Evolutionary conservation across 2,888 invertebrate species (phyloP), one percentile per base, ranked within the genome.

Genomic region (Nomada ferruginata): DNA sequence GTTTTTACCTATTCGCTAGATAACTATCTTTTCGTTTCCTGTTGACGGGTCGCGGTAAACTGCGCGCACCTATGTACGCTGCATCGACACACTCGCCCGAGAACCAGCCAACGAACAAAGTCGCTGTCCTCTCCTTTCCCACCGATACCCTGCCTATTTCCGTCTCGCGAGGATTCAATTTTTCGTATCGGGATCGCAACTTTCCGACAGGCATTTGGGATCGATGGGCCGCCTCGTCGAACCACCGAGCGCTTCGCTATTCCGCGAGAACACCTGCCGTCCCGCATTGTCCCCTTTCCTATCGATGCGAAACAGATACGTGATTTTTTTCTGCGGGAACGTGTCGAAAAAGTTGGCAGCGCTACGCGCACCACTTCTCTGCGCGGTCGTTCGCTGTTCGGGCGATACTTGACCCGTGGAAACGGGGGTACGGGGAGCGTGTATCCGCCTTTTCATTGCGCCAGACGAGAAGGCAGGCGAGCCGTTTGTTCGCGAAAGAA

Each of bases 1-100:
- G 55, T 82, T 80, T 73, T 81, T 87, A 68, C 71, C 73, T 70
- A 75, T 83, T 80, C 84, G 76, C 77, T 80, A 85, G 91, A 90
- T 91, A 89, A 85, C 84, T 85, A 90, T 90, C 90, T 90, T 89
- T 85, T 85, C 89, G 89, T 89, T 91, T 91, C 90, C 90, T 89
- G 90, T 88, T 86, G 88, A 83, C 86, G 86, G 85, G 81, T 81
- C 83, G 85, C 83, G 82, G 80, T 82, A 84, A 84, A 72, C 84
- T 82, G 73, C 29, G 47, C 57, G 63, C 44, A 29, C 23, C 15
- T 64, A 50, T 26, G 23, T 23, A 23, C 23, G 26, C 36, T 23
- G 15, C 15, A 42, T 29, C 52, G 20, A n/a, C 26, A 59, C 52
- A 15, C 53, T 65, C 23, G 64, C 42, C n/a, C 61, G 69, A 64